These are phyloP conservation scores for Isaurus tuberculatus DNA, from an alignment of 92 coral and sea anemone species.

Conservation along the genomic window DNA sequence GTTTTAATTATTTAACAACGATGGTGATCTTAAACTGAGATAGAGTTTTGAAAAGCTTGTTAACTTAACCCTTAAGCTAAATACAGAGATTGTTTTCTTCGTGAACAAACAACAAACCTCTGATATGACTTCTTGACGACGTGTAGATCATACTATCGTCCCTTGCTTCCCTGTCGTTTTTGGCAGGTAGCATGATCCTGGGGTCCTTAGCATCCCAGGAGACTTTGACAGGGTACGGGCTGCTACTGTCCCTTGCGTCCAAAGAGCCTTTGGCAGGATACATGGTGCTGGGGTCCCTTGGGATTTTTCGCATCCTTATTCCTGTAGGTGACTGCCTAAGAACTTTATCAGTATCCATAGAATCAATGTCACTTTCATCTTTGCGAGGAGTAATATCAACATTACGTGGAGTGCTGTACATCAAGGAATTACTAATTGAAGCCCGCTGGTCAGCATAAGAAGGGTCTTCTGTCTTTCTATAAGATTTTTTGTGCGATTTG, in stretches of 20 bases:
- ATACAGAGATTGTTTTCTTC: no score
- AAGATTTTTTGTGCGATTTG: neutral
- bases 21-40: no score
- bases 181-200: slow-evolving; percentile 63
- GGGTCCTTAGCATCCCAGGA: neutral
- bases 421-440: slow-evolving; percentile 50
- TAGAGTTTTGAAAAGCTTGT: no score
- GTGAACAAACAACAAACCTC: slow-evolving; percentile 32
- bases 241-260: slow-evolving; percentile 9
- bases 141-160: slow-evolving; percentile 9
- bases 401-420: slow-evolving; percentile 30
- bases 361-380: slow-evolving; percentile 78
- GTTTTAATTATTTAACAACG: no score
- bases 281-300: slow-evolving; percentile 85
- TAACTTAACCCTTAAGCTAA: no score
- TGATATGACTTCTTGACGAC: neutral
- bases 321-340: slow-evolving; percentile 97
- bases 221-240: slow-evolving; percentile 62
- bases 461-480: slow-evolving; percentile 13
- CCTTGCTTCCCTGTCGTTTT: neutral
- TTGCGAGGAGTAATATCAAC: slow-evolving; percentile 41
- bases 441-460: slow-evolving; percentile 12
- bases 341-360: slow-evolving; percentile 89
- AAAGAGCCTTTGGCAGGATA: slow-evolving; percentile 58
- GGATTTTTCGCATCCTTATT: slow-evolving; percentile 85